Evolutionary conservation across 2,797 vertebrate genomes (phyloP).

Genomic region (Thunnus albacares): DNA sequence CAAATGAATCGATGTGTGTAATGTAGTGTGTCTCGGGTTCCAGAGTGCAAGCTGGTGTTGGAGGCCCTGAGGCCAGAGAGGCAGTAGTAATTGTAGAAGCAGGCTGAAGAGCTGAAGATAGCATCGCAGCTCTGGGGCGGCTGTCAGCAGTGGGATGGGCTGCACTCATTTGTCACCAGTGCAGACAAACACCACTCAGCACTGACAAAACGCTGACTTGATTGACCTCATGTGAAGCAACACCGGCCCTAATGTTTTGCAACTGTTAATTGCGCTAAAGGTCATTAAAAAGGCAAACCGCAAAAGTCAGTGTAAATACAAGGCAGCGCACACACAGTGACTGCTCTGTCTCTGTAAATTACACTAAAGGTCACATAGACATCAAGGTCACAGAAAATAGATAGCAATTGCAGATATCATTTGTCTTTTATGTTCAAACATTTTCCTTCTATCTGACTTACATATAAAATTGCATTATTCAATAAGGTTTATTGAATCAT

Average conservation of each 20-base stretch:
- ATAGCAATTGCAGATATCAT: not conserved
- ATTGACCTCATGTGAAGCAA: constrained; percentile 80
- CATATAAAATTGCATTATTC: not conserved
- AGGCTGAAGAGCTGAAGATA: constrained; percentile 80
- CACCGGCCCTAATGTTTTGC: constrained; percentile 71
- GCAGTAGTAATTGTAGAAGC: constrained; percentile 81
- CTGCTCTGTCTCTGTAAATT: constrained; percentile 30
- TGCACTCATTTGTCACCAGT: constrained; percentile 76
- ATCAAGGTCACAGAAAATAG: not conserved
- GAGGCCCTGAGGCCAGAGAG: constrained; percentile 69
- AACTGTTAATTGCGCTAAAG: constrained; percentile 77
- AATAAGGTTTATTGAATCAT: not conserved
- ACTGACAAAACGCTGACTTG: constrained; percentile 75
- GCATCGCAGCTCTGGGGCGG: constrained; percentile 76
- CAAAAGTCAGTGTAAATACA: constrained; percentile 50
- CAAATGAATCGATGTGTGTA: constrained; percentile 54
- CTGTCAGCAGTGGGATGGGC: constrained; percentile 75
- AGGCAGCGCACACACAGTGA: constrained; percentile 19
- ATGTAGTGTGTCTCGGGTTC: constrained; percentile 52
- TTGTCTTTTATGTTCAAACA: not conserved
- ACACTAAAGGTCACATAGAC: constrained; percentile 20
- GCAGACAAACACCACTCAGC: constrained; percentile 77
- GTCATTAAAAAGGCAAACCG: constrained; percentile 68
- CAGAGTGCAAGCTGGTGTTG: constrained; percentile 58
- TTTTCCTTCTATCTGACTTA: not conserved